Conservation (phyloP, 1,140 invertebrate species). For the Andrena cerasifolii region DNA sequence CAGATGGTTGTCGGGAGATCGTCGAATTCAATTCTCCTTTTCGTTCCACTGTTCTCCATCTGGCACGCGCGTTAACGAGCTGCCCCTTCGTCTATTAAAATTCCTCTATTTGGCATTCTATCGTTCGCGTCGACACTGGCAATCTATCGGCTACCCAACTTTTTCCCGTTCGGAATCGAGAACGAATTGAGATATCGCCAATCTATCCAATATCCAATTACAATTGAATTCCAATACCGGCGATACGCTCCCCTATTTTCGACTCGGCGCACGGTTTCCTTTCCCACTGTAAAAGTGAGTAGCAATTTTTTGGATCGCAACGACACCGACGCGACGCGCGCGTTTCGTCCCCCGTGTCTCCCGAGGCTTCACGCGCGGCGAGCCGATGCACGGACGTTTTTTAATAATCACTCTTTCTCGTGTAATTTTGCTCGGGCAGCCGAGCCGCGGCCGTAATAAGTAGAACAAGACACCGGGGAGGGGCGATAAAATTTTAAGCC, state of each 20-base stretch:
- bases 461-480: conserved; percentile 4
- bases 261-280: too few relatives aligned
- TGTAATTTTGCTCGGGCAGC: conserved; percentile 14
- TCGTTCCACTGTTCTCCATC: conserved; percentile 21
- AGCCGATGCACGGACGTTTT: neutral
- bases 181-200: neutral
- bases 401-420: neutral
- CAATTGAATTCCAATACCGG: too few relatives aligned
- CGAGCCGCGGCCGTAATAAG: neutral
- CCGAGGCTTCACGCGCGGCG: neutral
- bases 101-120: neutral
- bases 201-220: neutral
- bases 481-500: conserved; percentile 24
- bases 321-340: neutral
- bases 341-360: too few relatives aligned
- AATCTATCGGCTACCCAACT: too few relatives aligned
- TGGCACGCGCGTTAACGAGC: neutral
- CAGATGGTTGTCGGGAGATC: conserved; percentile 42
- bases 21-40: conserved; percentile 22
- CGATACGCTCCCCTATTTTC: too few relatives aligned
- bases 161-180: neutral
- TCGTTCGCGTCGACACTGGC: neutral
- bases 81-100: neutral
- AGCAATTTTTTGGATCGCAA: too few relatives aligned
- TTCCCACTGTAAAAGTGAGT: too few relatives aligned